Conservation (phyloP, 2,797 vertebrate genomes). For the Myioborus melanocephalus region DNA sequence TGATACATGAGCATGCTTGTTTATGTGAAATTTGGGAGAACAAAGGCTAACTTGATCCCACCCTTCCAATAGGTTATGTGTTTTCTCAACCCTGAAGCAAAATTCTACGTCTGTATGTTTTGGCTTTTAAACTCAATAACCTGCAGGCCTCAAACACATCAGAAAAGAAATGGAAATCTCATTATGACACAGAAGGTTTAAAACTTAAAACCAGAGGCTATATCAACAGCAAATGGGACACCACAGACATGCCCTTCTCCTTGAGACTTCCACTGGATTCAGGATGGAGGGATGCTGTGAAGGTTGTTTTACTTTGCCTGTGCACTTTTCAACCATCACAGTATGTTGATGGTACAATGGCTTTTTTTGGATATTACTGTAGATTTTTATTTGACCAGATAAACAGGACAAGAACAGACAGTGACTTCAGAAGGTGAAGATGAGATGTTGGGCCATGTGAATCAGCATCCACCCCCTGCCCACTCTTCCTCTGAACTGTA, state of each 20-base stretch:
- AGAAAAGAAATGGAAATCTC: conserved; percentile 48
- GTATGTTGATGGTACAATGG: neutral
- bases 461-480: neutral
- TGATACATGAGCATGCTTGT: neutral
- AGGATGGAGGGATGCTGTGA: neutral
- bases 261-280: neutral
- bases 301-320: conserved; percentile 3
- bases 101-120: conserved; percentile 42
- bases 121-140: conserved; percentile 43
- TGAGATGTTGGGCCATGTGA: neutral
- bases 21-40: conserved; percentile 38
- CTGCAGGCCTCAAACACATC: neutral
- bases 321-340: neutral
- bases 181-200: conserved; percentile 32
- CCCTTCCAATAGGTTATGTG: conserved; percentile 28
- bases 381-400: neutral
- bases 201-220: conserved; percentile 36
- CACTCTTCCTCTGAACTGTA: neutral
- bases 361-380: neutral
- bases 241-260: conserved; percentile 14
- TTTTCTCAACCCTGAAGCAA: conserved; percentile 46
- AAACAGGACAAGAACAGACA: neutral
- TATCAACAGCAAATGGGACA: conserved; percentile 29
- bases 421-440: neutral
- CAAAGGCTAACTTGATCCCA: conserved; percentile 48